Base-by-base conservation (phyloP, 2,113 vertebrate genomes). In the Budorcas taxicolor region DNA sequence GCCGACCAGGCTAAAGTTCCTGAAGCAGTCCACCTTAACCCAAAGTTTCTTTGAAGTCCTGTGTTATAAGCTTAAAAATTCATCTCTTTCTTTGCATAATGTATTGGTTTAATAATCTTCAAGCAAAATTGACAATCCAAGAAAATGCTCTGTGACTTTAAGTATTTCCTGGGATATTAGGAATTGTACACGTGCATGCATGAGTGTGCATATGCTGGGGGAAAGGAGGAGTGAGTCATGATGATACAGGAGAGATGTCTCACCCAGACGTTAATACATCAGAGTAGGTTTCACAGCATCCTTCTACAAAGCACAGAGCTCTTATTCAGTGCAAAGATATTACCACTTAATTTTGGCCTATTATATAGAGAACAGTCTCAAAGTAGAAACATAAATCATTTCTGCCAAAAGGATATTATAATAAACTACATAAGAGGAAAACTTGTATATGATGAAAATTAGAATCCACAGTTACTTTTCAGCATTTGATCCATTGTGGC, bases 41-140 rank as follows among this genome's bases (percentile, higher is more conserved):
- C 45, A 58, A 23, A 47, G n/a, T 81, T 85, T 60, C 12, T 57
- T 74, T 60, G 50, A 84, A 84, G 47, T 43, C 36, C 82, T 92
- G 7, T 13, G 8, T 71, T 87, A 62, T 2, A 40, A 90, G 53
- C 19, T 96, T 94, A 71, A 83, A 90, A 47, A 16, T 47, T 6
- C 47, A 16, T 81, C 12, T 90, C n/a, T 74, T 93, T 85, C 21
- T 93, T 94, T 91, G 53, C 7, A 81, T 58, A 71, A 92, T 83
- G 36, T 80, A 91, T 64, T 84, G 50, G 17, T 53, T 94, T 95
- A 52, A 67, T 96, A 94, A 90, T 71, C n/a, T 95, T 82, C 8
- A 64, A 47, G 84, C 74, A 94, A 76, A 88, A 91, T 19, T 33
- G 23, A 74, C 33, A 85, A 71, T 53, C 21, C 27, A 89, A 60